Percentiles rank a stretch among this genome's conserved stretches.
phyloP scores from a whole-genome alignment of 2,888 invertebrate genomes.

The Cyaniris semiargus region DNA sequence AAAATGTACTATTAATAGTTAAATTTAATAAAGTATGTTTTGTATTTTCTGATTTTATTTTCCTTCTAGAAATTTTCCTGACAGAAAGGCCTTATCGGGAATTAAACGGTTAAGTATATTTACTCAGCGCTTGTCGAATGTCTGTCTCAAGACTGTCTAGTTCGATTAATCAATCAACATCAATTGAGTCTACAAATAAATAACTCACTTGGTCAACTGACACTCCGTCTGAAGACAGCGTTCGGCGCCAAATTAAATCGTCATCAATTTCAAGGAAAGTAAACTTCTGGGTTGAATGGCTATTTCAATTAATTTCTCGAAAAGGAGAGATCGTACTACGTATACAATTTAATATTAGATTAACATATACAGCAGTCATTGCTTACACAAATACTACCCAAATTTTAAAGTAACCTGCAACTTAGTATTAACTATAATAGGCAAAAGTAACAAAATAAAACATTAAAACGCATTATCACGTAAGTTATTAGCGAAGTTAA shows the following conservation, averaged over 20 bases:
- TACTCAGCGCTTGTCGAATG: slow-evolving; percentile 7
- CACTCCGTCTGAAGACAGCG: slow-evolving; percentile 14
- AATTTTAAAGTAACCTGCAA: too few relatives aligned
- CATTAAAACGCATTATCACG: too few relatives aligned
- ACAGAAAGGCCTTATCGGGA: background rate
- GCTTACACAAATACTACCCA: too few relatives aligned
- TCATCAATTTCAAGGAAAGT: slow-evolving; percentile 13
- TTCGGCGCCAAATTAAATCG: slow-evolving; percentile 17
- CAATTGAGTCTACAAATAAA: slow-evolving; percentile 28
- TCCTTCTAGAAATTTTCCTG: background rate
- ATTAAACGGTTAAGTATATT: slow-evolving; percentile 23
- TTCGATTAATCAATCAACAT: slow-evolving; percentile 29
- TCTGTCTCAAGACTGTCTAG: slow-evolving; percentile 17
- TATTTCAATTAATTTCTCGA: too few relatives aligned
- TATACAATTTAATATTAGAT: too few relatives aligned
- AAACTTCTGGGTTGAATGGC: background rate
- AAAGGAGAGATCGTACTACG: too few relatives aligned
- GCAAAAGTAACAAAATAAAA: too few relatives aligned
- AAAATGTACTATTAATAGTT: too few relatives aligned
- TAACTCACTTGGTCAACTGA: slow-evolving; percentile 25
- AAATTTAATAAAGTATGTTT: background rate
- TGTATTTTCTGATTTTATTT: background rate
- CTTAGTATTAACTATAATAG: too few relatives aligned
- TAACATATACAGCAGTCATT: too few relatives aligned
- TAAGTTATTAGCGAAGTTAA: too few relatives aligned